Evolutionary conservation across 2,797 vertebrate species (phyloP).

Genomic region (Pangasius larnaudii): DNA sequence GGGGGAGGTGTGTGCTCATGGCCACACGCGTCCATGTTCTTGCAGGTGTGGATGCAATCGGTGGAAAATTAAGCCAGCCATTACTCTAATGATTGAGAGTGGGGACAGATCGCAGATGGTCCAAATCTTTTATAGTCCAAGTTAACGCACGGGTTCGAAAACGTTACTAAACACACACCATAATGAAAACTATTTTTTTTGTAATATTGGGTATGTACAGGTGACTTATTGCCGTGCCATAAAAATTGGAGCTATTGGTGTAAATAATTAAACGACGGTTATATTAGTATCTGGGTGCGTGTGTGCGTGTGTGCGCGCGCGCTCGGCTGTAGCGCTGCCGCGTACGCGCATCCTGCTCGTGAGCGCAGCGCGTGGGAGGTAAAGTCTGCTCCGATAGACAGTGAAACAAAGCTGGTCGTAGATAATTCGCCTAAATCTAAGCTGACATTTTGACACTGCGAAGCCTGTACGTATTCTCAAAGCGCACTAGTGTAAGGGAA

Average conservation of each 20-base stretch:
- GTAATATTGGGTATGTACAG: too few species aligned
- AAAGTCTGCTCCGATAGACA: background rate
- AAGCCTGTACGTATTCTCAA: background rate
- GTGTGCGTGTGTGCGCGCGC: background rate
- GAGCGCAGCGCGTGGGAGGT: background rate
- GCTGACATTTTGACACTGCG: background rate
- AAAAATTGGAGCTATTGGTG: background rate
- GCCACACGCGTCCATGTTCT: slow-evolving; percentile 43
- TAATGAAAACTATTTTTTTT: background rate
- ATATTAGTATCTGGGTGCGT: background rate
- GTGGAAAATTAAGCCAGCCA: slow-evolving; percentile 54
- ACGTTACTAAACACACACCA: background rate
- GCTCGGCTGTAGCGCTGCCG: background rate
- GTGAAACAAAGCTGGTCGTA: background rate
- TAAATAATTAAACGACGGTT: background rate
- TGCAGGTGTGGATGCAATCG: slow-evolving; percentile 57
- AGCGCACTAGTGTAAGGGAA: background rate
- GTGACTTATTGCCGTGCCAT: background rate
- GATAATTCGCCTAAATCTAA: background rate
- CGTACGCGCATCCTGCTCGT: background rate
- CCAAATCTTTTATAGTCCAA: slow-evolving; percentile 23
- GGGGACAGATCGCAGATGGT: slow-evolving; percentile 14
- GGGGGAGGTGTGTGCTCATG: slow-evolving; percentile 19
- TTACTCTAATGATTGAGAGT: slow-evolving; percentile 48
- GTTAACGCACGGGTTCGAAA: slow-evolving; percentile 14